Base-by-base conservation (phyloP, 2,797 vertebrate genomes). In the Uromys caudimaculatus region DNA sequence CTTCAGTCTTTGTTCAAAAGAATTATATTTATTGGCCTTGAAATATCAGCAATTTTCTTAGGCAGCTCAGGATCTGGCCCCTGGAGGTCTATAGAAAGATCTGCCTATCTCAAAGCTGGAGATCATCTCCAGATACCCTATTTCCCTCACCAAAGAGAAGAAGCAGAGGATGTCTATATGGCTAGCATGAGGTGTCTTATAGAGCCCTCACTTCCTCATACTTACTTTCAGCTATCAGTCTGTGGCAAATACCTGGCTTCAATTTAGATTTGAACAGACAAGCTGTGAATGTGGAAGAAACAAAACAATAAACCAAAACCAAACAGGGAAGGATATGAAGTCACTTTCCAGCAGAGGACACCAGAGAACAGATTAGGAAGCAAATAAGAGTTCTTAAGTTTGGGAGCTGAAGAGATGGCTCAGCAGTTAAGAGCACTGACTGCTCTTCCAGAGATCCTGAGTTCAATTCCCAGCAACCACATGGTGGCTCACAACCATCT, bases 261-360 rank as follows among this genome's bases (percentile, higher is more conserved):
- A 93, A 78, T 44, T 60, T 47, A 81, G 47, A 17, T 84, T 77
- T 94, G 77, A 87, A 89, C 32, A 84, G 50, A 92, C 86, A 60
- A 64, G 87, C 21, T 73, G 75, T 47, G 24, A 83, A 29, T 38
- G 60, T n/a, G 67, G 84, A 87, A 3, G 58, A 67, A 38, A 96
- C 71, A 2, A 89, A 85, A 90, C 90, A 78, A 76, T 8, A 76
- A 76, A 78, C 41, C 11, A 75, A 24, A n/a, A 35, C 38, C 21
- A 92, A 73, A 90, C 41, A 17, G 60, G 16, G 24, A 93, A 94
- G 41, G 50, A 47, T n/a, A 94, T 50, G 23, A 93, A 88, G 27
- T 79, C 58, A 93, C 75, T 76, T 95, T 56, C n/a, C 2, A 78
- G 21, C 93, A 23, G 52, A 95, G n/a, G 67, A 90, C 77, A 92